Evolutionary conservation across 2,797 vertebrate genomes (phyloP).

Genomic region (Eremophila alpestris): DNA sequence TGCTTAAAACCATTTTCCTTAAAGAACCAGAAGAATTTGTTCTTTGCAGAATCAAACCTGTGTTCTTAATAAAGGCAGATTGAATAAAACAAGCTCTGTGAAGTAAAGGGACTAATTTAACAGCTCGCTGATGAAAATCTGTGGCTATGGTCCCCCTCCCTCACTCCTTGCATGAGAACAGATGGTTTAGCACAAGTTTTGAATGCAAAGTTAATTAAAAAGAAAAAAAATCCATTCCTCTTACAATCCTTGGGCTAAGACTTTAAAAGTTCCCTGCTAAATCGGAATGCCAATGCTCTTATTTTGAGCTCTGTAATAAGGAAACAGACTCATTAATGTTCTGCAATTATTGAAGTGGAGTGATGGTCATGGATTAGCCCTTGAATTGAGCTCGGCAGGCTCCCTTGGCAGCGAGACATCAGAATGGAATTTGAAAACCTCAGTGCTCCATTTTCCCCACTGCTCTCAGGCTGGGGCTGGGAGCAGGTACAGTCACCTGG

Average conservation of each 20-base stretch:
- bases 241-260: conserved; percentile 50
- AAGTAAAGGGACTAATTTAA: conserved; percentile 68
- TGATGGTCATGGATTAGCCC: conserved; percentile 14
- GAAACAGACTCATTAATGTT: conserved; percentile 48
- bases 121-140: conserved; percentile 68
- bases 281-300: conserved; percentile 43
- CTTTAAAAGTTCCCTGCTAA: conserved; percentile 55
- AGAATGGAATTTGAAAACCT: conserved; percentile 31
- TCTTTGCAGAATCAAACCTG: conserved; percentile 69
- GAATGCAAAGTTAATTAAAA: conserved; percentile 67
- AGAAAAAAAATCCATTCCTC: conserved; percentile 33
- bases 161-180: conserved; percentile 53
- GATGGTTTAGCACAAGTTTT: conserved; percentile 58
- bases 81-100: conserved; percentile 67
- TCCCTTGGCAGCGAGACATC: not conserved
- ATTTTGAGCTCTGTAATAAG: conserved; percentile 55
- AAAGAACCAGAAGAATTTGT: conserved; percentile 75
- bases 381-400: conserved; percentile 22
- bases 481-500: conserved; percentile 49
- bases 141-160: conserved; percentile 31
- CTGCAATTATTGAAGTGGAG: conserved; percentile 46
- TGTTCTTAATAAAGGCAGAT: conserved; percentile 74
- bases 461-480: not conserved
- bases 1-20: conserved; percentile 70
- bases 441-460: conserved; percentile 23